Evolutionary conservation across 2,888 invertebrate genomes (phyloP).

Genomic region (Drosophila acutilabella): DNA sequence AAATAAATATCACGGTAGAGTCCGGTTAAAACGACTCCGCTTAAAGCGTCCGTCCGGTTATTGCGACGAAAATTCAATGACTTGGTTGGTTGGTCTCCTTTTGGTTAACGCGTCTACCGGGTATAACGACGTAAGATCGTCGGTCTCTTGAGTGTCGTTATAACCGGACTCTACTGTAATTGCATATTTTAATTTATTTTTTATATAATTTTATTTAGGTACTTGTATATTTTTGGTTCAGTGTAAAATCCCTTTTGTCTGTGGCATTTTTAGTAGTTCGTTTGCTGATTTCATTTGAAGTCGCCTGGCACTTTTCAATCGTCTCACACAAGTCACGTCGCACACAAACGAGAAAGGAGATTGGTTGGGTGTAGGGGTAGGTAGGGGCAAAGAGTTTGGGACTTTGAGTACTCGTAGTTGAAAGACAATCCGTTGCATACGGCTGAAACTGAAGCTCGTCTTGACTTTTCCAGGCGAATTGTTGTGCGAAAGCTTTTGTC

Average conservation of each 20-base stretch:
- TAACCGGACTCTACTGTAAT: too few relatives aligned
- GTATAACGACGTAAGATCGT: too few relatives aligned
- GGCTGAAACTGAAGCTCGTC: constrained; percentile 61
- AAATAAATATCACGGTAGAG: too few relatives aligned
- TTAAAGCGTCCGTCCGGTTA: too few relatives aligned
- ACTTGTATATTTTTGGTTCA: not conserved
- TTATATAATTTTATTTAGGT: too few relatives aligned
- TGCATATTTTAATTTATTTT: too few relatives aligned
- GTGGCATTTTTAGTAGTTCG: constrained; percentile 20
- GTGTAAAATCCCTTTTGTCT: constrained; percentile 6
- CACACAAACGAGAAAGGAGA: not conserved
- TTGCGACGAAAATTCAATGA: too few relatives aligned
- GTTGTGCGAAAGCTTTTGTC: constrained; percentile 41
- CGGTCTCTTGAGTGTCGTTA: too few relatives aligned
- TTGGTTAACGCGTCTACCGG: too few relatives aligned
- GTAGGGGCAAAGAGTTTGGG: constrained; percentile 2
- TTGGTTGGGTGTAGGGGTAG: not conserved
- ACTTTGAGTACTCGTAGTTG: not conserved
- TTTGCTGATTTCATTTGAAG: constrained; percentile 59
- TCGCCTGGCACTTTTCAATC: constrained; percentile 53
- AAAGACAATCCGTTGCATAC: constrained; percentile 60
- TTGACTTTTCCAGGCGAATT: constrained; percentile 72
- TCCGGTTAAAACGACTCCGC: too few relatives aligned
- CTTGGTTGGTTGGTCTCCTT: too few relatives aligned
- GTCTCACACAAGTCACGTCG: constrained; percentile 50